Percentiles rank a stretch among this genome's conserved stretches.
Evolutionary conservation across 2,113 vertebrate species (phyloP).

Genomic region (Haplochromis vanheusdeni): DNA sequence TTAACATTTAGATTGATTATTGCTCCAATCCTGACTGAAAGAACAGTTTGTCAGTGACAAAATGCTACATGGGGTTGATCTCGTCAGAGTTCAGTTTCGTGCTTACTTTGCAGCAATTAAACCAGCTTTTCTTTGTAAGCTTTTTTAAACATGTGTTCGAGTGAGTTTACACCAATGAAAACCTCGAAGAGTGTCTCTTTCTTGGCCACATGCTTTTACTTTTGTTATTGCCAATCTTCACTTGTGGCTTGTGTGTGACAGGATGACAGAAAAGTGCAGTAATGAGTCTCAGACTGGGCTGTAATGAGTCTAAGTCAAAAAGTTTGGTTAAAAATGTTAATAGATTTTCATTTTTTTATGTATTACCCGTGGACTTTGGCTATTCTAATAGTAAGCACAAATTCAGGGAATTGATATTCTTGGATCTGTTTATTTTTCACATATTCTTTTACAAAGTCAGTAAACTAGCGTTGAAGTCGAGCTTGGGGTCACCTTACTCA

Average conservation of each 20-base stretch:
- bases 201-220: background rate
- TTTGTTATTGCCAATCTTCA: background rate
- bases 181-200: background rate
- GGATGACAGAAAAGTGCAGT: background rate
- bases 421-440: background rate
- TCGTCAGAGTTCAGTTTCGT: background rate
- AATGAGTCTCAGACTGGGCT: background rate
- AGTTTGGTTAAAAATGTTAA: background rate
- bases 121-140: background rate
- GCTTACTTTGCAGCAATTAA: background rate
- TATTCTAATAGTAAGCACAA: background rate
- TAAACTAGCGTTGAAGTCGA: background rate
- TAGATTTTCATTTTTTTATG: background rate
- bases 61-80: background rate
- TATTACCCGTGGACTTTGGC: background rate
- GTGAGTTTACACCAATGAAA: background rate
- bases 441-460: background rate
- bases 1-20: background rate
- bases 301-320: background rate
- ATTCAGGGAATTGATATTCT: background rate
- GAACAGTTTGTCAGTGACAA: background rate
- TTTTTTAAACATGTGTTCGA: background rate
- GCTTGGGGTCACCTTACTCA: background rate
- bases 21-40: background rate
- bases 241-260: background rate